Conservation (phyloP, 2,888 invertebrate species). For the Phasia obesa region DNA sequence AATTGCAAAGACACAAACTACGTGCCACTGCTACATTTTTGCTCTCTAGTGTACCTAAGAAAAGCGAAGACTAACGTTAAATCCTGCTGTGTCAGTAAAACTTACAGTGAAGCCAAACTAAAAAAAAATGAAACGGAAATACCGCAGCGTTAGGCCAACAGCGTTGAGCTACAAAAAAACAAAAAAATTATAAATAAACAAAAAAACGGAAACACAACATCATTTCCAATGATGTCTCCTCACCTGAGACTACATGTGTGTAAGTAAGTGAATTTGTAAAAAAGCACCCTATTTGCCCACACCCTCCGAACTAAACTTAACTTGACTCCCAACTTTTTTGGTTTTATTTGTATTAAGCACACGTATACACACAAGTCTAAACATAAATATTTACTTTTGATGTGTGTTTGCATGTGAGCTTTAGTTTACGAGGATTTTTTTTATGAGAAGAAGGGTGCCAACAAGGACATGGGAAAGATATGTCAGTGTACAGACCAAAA, state of each 20-base stretch:
- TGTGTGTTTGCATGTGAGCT: constrained; percentile 16
- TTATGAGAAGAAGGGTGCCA: constrained; percentile 12
- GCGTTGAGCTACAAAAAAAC: constrained; percentile 22
- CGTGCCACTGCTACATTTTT: constrained; percentile 1
- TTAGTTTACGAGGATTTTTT: constrained; percentile 15
- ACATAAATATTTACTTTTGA: neutral
- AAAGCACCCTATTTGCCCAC: constrained; percentile 53
- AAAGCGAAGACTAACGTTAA: constrained; percentile 13
- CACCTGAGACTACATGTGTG: constrained; percentile 52
- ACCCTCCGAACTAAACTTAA: constrained; percentile 28
- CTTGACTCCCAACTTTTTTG: constrained; percentile 17
- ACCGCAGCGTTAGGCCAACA: constrained; percentile 70
- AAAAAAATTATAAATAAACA: neutral
- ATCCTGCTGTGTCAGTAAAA: constrained; percentile 47
- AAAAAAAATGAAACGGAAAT: constrained; percentile 71
- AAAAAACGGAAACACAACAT: constrained; percentile 69
- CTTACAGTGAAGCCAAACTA: constrained; percentile 61
- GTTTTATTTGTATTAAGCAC: constrained; percentile 32
- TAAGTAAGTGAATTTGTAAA: constrained; percentile 1
- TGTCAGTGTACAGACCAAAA: neutral
- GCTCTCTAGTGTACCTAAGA: neutral
- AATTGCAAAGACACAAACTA: neutral
- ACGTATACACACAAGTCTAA: neutral
- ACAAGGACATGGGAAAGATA: constrained; percentile 28
- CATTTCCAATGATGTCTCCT: constrained; percentile 67